Evolutionary conservation across 2,888 invertebrate species (phyloP).

Genomic region (Agrochola litura): DNA sequence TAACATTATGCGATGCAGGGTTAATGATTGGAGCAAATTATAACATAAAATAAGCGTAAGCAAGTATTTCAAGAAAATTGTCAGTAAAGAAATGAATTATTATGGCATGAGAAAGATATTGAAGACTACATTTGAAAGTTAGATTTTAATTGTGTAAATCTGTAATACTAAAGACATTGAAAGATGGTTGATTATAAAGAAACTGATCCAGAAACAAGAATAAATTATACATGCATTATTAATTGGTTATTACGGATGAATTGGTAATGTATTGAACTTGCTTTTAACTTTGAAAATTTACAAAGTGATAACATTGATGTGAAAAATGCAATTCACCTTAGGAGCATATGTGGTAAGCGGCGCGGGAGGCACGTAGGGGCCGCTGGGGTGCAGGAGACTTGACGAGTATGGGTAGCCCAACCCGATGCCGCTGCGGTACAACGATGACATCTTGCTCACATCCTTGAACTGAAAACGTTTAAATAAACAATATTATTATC

Average conservation of each 20-base stretch:
- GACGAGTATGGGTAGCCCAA: slow-evolving; percentile 94
- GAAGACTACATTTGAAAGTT: slow-evolving; percentile 22
- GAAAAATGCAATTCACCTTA: slow-evolving; percentile 91
- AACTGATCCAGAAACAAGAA: slow-evolving; percentile 16
- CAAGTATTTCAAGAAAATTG: slow-evolving; percentile 71
- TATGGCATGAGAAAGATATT: slow-evolving; percentile 38
- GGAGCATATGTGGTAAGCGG: slow-evolving; percentile 96
- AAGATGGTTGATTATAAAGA: slow-evolving; percentile 10
- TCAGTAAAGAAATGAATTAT: slow-evolving; percentile 66
- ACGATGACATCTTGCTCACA: slow-evolving; percentile 95
- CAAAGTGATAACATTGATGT: slow-evolving; percentile 11
- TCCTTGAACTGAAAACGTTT: slow-evolving; percentile 93
- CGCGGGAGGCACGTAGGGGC: slow-evolving; percentile 97
- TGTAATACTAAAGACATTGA: slow-evolving; percentile 2
- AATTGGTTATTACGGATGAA: slow-evolving; percentile 4
- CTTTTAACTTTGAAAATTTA: slow-evolving; percentile 8
- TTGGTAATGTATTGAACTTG: slow-evolving; percentile 22
- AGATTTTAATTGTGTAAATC: slow-evolving; percentile 10
- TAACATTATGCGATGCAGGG: slow-evolving; percentile 90
- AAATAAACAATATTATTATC: not conserved
- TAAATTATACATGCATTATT: slow-evolving; percentile 47
- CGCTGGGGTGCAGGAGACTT: slow-evolving; percentile 95
- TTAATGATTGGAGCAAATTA: slow-evolving; percentile 88
- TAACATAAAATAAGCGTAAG: slow-evolving; percentile 74
- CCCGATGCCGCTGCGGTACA: slow-evolving; percentile 94